Percentiles rank a stretch among this genome's conserved stretches.
phyloP scores from a whole-genome alignment of 2,888 invertebrate species.

The Volucella inflata region DNA sequence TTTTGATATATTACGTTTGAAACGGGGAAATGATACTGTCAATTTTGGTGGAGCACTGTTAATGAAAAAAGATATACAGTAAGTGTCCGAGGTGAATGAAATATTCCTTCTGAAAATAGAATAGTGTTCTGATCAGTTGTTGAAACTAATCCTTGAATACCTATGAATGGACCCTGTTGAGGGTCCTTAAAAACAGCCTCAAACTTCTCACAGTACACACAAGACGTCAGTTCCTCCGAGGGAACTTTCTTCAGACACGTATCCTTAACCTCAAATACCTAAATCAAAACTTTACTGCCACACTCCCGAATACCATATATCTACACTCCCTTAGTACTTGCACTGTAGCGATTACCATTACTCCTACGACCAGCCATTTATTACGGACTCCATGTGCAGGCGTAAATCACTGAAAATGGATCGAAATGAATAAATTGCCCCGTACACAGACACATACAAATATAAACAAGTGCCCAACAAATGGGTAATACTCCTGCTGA shows the following conservation, averaged over 20 bases:
- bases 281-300: slow-evolving; percentile 25
- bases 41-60: no score
- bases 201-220: slow-evolving; percentile 21
- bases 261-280: slow-evolving; percentile 12
- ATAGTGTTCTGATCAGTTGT: no score
- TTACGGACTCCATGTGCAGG: slow-evolving; percentile 3
- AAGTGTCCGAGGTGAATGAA: no score
- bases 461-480: slow-evolving; percentile 16
- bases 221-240: slow-evolving; percentile 1
- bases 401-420: slow-evolving; percentile 52
- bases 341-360: slow-evolving; percentile 15
- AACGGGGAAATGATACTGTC: no score
- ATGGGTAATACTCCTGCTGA: slow-evolving; percentile 51
- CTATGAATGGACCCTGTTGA: no score
- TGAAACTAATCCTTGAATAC: no score
- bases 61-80: no score
- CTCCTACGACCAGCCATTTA: slow-evolving; percentile 17
- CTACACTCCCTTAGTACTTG: slow-evolving; percentile 4
- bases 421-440: slow-evolving; percentile 49
- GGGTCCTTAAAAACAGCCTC: no score
- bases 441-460: neutral
- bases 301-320: neutral
- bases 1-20: no score
- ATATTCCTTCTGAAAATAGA: no score
- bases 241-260: neutral